Percentiles rank a stretch among this genome's conserved stretches.
phyloP scores from a whole-genome alignment of 2,797 vertebrate species.

The Chaetodon trifasciatus region DNA sequence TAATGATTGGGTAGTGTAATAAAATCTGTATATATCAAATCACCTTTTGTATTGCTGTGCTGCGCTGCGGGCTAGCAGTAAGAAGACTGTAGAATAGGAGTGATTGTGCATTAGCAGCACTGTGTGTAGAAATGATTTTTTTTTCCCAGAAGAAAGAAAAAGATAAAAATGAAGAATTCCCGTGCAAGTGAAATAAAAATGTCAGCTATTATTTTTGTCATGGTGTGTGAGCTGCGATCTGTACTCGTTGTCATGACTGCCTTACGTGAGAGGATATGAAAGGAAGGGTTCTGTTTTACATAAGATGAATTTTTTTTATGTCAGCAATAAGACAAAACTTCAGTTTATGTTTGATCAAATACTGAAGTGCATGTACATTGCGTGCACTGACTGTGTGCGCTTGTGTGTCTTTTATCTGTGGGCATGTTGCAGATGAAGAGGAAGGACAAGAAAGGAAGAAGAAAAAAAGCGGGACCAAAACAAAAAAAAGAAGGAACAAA shows the following conservation, averaged over 20 bases:
- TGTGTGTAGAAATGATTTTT: not conserved
- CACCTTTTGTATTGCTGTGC: conserved; percentile 67
- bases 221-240: conserved; percentile 15
- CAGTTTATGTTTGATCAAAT: conserved; percentile 25
- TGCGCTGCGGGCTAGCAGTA: conserved; percentile 49
- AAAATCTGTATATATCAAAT: conserved; percentile 85
- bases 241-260: conserved; percentile 21
- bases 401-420: conserved; percentile 5
- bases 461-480: not conserved
- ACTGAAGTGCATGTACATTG: not conserved
- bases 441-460: conserved; percentile 17
- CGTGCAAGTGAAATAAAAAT: conserved; percentile 47
- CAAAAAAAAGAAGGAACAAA: conserved; percentile 16
- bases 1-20: conserved; percentile 82
- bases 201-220: conserved; percentile 49
- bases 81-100: conserved; percentile 29
- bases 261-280: conserved; percentile 37
- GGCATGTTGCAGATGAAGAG: conserved; percentile 23
- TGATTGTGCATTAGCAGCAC: conserved; percentile 19
- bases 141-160: conserved; percentile 22
- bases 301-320: conserved; percentile 14
- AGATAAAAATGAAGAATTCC: conserved; percentile 33
- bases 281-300: conserved; percentile 10
- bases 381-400: not conserved
- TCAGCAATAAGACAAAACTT: conserved; percentile 20